Evolutionary conservation across 2,113 vertebrate species (phyloP).

Genomic region (Cavia aperea): DNA sequence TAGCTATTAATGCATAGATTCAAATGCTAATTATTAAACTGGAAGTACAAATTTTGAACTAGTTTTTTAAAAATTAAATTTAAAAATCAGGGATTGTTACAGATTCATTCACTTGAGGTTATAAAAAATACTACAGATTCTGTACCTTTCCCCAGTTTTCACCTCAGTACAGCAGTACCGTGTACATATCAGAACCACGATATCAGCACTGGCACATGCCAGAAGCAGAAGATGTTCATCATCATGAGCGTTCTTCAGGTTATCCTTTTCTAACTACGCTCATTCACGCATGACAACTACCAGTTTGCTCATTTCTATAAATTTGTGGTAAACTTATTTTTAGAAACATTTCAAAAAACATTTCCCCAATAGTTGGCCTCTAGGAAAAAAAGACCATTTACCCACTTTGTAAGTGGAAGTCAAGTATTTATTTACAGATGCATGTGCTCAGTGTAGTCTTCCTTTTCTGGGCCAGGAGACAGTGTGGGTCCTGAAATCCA

Average conservation of each 20-base stretch:
- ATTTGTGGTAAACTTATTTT: background rate
- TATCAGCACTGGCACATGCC: background rate
- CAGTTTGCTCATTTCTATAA: background rate
- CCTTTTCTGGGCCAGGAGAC: background rate
- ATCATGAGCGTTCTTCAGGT: background rate
- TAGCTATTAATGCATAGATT: background rate
- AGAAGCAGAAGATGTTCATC: background rate
- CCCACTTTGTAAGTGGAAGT: background rate
- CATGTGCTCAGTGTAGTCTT: background rate
- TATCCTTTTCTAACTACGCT: background rate
- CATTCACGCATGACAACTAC: background rate
- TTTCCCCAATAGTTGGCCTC: background rate
- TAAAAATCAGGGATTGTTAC: background rate
- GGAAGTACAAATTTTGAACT: conserved; percentile 19
- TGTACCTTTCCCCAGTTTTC: background rate
- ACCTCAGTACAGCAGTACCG: background rate
- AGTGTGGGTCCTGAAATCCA: background rate
- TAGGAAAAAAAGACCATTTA: background rate
- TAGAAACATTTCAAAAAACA: conserved; percentile 3
- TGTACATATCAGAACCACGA: no score
- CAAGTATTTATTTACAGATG: background rate
- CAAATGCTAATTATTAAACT: background rate
- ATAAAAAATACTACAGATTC: background rate
- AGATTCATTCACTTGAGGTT: background rate
- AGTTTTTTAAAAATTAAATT: background rate